Base-by-base conservation (phyloP, 1,140 invertebrate species). In the Muscidifurax raptorellus region DNA sequence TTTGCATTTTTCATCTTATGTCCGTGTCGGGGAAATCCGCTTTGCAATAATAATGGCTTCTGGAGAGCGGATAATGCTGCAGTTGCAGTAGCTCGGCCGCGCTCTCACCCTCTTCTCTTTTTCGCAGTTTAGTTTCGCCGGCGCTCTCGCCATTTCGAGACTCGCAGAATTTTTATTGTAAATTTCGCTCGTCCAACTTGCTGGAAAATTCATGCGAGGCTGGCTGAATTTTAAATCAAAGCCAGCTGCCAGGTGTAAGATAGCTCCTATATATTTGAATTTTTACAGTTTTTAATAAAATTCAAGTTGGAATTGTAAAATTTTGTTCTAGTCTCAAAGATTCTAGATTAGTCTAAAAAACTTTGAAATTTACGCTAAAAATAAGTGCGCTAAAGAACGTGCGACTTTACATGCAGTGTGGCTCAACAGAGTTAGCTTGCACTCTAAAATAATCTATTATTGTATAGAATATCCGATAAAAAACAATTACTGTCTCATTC, bases 41-140 rank as follows among this genome's bases (percentile, higher is more conserved):
- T 74, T 74, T 59, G 69, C 67, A 82, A 59, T 74, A 82, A 74
- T 59, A 74, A 81, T 67, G 78, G n/a, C 18, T 27, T 28, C 25
- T 25, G 6, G 36, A 40, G 28, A 40, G 78, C 67, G n/a, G 66
- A 71, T 44, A 80, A 36, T 25, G 18, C 59, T 22, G 32, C 44
- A 59, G 52, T 59, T 59, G 18, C 52, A 59, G 2, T n/a, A 59
- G 32, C 71, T 36, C 18, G 28, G 10, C 1, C 25, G 1, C 67
- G 13, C 32, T 74, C 9, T 28, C n/a, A n/a, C n/a, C n/a, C n/a
- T 28, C 25, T 9, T 2, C 25, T 69, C 66, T 30, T 5, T n/a
- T 28, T 69, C 27, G 10, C 66, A 15, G 25, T 69, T 27, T 15
- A 3, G 10, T 69, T 28, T 27, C 25, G 64, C 25, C n/a, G 1